Conservation (phyloP, 1,140 invertebrate genomes). For the Drosophila ficusphila region DNA sequence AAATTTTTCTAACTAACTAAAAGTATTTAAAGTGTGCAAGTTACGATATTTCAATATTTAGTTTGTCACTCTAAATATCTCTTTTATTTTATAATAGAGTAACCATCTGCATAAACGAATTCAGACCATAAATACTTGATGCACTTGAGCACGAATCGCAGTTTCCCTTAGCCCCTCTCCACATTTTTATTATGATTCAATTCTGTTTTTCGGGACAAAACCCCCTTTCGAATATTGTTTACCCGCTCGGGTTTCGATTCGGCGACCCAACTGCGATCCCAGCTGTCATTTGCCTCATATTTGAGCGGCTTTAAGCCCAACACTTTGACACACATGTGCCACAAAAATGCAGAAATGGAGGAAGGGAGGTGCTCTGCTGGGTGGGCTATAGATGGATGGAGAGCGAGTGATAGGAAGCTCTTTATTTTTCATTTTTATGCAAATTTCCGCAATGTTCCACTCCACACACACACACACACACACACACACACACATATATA, state of each 20-base stretch:
- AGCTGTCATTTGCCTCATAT: constrained; percentile 8
- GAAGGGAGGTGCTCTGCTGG: too few relatives aligned
- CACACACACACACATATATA: too few relatives aligned
- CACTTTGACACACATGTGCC: constrained; percentile 50
- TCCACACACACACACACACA: not conserved
- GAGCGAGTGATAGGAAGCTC: not conserved
- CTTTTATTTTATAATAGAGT: too few relatives aligned
- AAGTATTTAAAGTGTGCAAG: too few relatives aligned
- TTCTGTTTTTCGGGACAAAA: not conserved
- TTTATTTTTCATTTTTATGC: constrained; percentile 67
- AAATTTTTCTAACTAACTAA: too few relatives aligned
- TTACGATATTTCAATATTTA: too few relatives aligned
- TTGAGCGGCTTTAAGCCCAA: constrained; percentile 18
- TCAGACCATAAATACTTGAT: too few relatives aligned
- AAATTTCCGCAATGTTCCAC: constrained; percentile 61
- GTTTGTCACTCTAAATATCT: too few relatives aligned
- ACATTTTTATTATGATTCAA: not conserved
- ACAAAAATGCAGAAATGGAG: constrained; percentile 12
- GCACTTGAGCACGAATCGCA: too few relatives aligned
- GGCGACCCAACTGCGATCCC: constrained; percentile 4
- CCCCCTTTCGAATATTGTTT: not conserved
- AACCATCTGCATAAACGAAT: too few relatives aligned
- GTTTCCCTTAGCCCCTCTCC: not conserved
- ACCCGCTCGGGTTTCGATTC: not conserved
- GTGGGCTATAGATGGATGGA: not conserved